Base-by-base conservation (phyloP, 2,113 vertebrate species). In the Pelvicachromis taeniatus region DNA sequence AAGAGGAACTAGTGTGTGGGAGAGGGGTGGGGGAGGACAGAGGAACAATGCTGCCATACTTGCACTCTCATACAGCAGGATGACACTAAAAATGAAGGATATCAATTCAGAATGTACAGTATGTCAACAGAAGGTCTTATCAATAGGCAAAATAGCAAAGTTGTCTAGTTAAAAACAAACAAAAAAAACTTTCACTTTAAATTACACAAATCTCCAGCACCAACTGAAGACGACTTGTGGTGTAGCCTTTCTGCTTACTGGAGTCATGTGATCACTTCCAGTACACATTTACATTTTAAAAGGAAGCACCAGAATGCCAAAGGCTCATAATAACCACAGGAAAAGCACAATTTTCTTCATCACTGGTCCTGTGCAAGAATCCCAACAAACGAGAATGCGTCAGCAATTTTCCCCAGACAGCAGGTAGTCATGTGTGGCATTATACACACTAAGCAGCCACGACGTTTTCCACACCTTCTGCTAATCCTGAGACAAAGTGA, bases 81-180 rank as follows among this genome's bases (percentile, higher is more conserved):
- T 77, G 73, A 68, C 75, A 73, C 82, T 40, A 61, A 78, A 26
- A 84, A 6, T 31, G 17, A 73, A 59, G 29, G 45, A 78, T 31
- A 53, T 12, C 78, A 77, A 70, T 80, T 90, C 26, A 53, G 52
- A 33, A 26, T 61, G 82, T 31, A 75, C 54, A 33, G 11, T 17
- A 70, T 54, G 88, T 33, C 87, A 86, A 86, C 63, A 38, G 79
- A 52, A 88, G 63, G 59, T 65, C 42, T 89, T 70, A 88, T 82
- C 83, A 75, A 63, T 33, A 82, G 77, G 53, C 7, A 9, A 86
- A 88, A 86, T 29, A 65, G n/a, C 0, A 58, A 84, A 84, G 77
- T 81, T 50, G 50, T 83, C 14, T 8, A 33, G 33, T 29, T 0
- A 2, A 61, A 0, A 61, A 4, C 9, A 1, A 35, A 9, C 8